These are phyloP conservation scores for Lumbricus terrestris DNA, from an alignment of 2,888 invertebrate species.

Conservation along the genomic window DNA sequence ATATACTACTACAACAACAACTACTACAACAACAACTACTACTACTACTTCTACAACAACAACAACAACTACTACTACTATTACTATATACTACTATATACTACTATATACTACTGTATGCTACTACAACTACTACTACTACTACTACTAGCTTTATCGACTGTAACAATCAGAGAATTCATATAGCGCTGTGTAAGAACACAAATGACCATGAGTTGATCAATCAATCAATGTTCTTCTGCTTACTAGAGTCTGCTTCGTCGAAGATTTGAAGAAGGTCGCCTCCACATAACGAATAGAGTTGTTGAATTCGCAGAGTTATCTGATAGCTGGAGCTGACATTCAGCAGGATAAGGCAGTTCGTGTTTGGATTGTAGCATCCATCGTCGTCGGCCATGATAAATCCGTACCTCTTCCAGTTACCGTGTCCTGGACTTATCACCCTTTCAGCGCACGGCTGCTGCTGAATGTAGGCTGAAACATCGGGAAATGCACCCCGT, in stretches of 20 bases:
- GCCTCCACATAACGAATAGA: not conserved
- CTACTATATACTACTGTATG: too few species aligned
- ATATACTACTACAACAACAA: too few species aligned
- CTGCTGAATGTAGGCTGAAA: not conserved
- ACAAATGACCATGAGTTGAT: not conserved
- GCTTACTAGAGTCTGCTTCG: not conserved
- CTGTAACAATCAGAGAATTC: not conserved
- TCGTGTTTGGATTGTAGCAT: not conserved
- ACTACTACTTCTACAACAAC: too few species aligned
- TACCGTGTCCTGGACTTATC: not conserved
- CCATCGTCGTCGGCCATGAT: not conserved
- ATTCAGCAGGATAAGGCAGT: not conserved
- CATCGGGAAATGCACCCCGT: not conserved
- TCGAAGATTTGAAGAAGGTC: not conserved
- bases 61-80: too few species aligned
- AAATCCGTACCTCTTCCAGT: conserved; percentile 4
- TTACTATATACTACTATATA: too few species aligned
- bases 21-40: too few species aligned
- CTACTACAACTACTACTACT: too few species aligned
- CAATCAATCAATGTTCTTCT: not conserved
- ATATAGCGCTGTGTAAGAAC: not conserved
- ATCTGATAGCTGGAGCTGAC: not conserved
- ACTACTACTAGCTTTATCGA: too few species aligned
- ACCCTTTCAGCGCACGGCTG: not conserved
- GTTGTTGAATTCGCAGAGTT: not conserved